Conservation (phyloP, 2,888 invertebrate genomes). For the Invenusta paracnida region DNA sequence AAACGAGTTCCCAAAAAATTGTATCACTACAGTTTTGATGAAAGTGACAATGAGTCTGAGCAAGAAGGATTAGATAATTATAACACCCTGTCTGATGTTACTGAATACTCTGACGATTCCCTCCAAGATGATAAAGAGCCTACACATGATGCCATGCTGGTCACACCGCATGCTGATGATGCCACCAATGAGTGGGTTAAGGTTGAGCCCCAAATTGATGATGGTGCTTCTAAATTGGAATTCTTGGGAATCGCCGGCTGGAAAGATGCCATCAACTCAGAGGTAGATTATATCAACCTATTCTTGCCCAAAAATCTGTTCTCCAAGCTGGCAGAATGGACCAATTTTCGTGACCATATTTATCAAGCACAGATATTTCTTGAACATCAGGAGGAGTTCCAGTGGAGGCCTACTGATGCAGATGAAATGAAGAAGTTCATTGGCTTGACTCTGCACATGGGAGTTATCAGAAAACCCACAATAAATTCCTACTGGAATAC, state of each 20-base stretch:
- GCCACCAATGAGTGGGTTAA: constrained; percentile 5
- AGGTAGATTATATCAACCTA: constrained; percentile 20
- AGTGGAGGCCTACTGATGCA: background rate
- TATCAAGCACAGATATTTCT: background rate
- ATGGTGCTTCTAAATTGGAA: background rate
- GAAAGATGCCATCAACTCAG: constrained; percentile 10
- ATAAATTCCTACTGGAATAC: constrained; percentile 24
- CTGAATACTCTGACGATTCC: constrained; percentile 20
- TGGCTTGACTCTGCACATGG: constrained; percentile 7
- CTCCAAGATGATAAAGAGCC: constrained; percentile 1
- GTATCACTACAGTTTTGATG: background rate
- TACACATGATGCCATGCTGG: background rate
- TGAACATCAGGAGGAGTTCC: background rate
- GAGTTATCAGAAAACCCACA: constrained; percentile 31
- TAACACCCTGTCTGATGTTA: background rate
- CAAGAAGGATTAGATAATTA: background rate
- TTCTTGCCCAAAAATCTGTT: constrained; percentile 21
- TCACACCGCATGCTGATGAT: background rate
- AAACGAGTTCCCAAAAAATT: background rate
- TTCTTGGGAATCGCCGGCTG: constrained; percentile 27
- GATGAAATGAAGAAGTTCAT: constrained; percentile 19
- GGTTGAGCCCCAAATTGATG: constrained; percentile 6
- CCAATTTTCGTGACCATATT: background rate
- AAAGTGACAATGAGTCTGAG: background rate
- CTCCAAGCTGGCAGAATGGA: constrained; percentile 22